Base-by-base conservation (phyloP, 2,113 vertebrate species). In the Eulacestoma nigropectus region DNA sequence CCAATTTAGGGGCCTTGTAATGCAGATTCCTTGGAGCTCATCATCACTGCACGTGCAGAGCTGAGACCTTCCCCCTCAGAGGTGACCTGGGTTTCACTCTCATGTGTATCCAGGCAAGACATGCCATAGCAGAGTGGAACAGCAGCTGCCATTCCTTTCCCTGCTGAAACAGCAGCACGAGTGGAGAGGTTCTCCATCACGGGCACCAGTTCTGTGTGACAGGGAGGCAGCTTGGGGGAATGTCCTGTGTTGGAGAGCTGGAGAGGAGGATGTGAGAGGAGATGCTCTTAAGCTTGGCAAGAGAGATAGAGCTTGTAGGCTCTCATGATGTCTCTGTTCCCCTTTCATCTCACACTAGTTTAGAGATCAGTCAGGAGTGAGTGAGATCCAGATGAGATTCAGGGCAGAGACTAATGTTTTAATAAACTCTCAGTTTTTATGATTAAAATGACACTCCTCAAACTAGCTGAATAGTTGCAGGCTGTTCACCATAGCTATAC, bases 61-160 rank as follows among this genome's bases (percentile, higher is more conserved):
- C 30, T 50, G 32, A 72, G 53, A 49, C 2, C 13, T 33, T 44
- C 3, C 19, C 23, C 10, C 27, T 50, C 46, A 32, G 16, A 50
- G 32, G 22, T 6, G 11, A 6, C 14, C 12, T 1, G 6, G 8
- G 22, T 37, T 75, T 59, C n/a, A 10, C 29, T 41, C 15, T 2
- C n/a, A 25, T 7, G 68, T 41, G 25, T 63, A 33, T 7, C 16
- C 3, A 2, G 35, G 23, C 32, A 52, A 23, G 53, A 35, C 8
- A 1, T 0, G 3, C 6, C 9, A 3, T 0, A 18, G 42, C 46
- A 59, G 37, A 4, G 5, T 23, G 32, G 20, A 9, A 6, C 27
- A 53, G 52, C 46, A 56, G 64, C 79, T 63, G 41, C 64, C 59
- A 50, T 35, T 73, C 26, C 20, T 69, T 52, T 27, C 22, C 14